phyloP scores from a whole-genome alignment of 2,797 vertebrate species.

The Gorsachius magnificus region DNA sequence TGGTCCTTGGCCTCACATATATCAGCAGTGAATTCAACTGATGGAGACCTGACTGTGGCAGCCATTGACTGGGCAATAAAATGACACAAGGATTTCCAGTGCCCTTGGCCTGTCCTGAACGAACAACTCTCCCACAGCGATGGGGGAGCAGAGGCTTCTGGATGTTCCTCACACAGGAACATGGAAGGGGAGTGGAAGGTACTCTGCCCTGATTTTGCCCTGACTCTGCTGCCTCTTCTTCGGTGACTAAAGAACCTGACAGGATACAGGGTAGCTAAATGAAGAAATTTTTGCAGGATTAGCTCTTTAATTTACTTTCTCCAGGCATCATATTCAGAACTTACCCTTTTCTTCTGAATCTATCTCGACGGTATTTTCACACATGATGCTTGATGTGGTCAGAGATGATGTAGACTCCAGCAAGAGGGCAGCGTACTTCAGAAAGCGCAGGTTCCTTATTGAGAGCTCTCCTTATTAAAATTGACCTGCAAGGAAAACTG shows the following conservation, averaged over 20 bases:
- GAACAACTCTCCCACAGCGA: background rate
- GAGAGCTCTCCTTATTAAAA: background rate
- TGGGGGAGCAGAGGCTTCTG: background rate
- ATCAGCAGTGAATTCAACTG: background rate
- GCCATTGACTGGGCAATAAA: background rate
- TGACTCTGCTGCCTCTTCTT: background rate
- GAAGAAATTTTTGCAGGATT: background rate
- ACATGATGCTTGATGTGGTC: background rate
- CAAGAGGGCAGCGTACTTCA: background rate
- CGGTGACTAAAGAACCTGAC: background rate
- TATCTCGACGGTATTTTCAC: background rate
- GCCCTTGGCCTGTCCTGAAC: background rate
- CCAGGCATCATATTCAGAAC: background rate
- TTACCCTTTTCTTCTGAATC: background rate
- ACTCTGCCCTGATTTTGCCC: background rate
- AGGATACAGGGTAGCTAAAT: background rate
- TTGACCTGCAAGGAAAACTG: background rate
- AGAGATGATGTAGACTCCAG: background rate
- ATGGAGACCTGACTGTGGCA: background rate
- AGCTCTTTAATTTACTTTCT: background rate
- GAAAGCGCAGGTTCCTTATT: background rate
- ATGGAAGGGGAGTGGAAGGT: background rate
- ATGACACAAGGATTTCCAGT: background rate
- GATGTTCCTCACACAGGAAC: background rate
- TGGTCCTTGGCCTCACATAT: background rate